Percentiles rank a stretch among this genome's conserved stretches.
Evolutionary conservation across 2,113 vertebrate genomes (phyloP).

Genomic region (Gallinago paraguaiae): DNA sequence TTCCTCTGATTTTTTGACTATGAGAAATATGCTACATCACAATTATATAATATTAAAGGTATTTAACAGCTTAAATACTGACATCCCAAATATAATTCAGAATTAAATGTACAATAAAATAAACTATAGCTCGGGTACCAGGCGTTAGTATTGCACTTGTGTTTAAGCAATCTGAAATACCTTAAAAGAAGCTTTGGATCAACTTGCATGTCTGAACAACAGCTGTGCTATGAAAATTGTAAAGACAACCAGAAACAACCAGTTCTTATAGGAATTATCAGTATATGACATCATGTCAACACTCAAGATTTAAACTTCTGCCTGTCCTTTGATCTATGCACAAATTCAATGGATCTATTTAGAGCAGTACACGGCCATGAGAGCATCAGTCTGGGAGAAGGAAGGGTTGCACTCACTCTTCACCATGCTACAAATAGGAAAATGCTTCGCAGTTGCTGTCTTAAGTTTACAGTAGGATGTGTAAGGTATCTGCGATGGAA

Average conservation of each 20-base stretch:
- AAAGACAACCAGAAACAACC: background rate
- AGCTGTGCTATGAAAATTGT: background rate
- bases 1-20: background rate
- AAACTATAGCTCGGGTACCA: background rate
- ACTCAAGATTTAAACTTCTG: background rate
- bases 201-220: background rate
- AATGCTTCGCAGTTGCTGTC: too few relatives aligned
- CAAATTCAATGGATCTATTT: background rate
- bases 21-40: background rate
- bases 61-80: background rate
- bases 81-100: background rate
- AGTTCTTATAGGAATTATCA: conserved; percentile 6
- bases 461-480: background rate
- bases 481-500: background rate
- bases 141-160: background rate
- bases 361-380: background rate
- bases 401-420: background rate
- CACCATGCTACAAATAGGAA: background rate
- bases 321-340: background rate
- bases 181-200: background rate
- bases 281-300: background rate
- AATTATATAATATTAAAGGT: background rate
- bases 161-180: background rate
- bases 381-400: background rate
- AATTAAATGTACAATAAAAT: background rate